Conservation (phyloP, 1,140 invertebrate species). For the Lanistes nyassanus region DNA sequence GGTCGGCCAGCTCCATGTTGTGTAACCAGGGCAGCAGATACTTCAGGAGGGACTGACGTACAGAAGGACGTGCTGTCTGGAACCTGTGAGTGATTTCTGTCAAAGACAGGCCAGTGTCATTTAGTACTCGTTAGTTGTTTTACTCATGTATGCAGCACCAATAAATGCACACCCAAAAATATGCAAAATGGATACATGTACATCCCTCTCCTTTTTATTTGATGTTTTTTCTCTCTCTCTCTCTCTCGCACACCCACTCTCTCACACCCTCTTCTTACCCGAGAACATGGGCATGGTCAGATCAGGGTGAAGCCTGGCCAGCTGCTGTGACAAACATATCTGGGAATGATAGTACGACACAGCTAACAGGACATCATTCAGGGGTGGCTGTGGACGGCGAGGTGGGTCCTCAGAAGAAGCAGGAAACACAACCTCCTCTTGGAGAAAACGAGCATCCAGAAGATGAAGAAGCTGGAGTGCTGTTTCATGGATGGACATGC, state of each 20-base stretch:
- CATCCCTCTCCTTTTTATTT: neutral
- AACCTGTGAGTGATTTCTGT: slow-evolving; percentile 95
- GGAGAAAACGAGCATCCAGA: slow-evolving; percentile 93
- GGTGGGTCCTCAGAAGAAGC: slow-evolving; percentile 54
- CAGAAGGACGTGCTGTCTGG: slow-evolving; percentile 91
- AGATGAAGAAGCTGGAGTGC: slow-evolving; percentile 94
- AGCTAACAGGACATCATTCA: slow-evolving; percentile 82
- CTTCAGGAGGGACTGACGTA: slow-evolving; percentile 87
- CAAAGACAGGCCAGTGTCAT: slow-evolving; percentile 15
- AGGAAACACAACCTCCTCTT: slow-evolving; percentile 51
- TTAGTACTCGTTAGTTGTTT: no score
- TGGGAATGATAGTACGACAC: slow-evolving; percentile 92
- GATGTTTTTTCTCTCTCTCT: no score
- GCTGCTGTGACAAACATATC: slow-evolving; percentile 88
- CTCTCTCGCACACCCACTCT: no score
- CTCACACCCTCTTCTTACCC: slow-evolving; percentile 73
- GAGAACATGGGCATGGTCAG: slow-evolving; percentile 99
- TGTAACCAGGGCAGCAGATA: slow-evolving; percentile 97
- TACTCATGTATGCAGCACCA: neutral
- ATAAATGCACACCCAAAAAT: neutral
- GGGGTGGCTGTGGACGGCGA: slow-evolving; percentile 40
- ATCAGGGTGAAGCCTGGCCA: slow-evolving; percentile 94
- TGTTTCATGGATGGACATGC: slow-evolving; percentile 89
- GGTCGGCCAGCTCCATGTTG: slow-evolving; percentile 98
- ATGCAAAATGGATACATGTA: neutral